Evolutionary conservation across 2,113 vertebrate genomes (phyloP).

Genomic region (Corythornis vintsioides): DNA sequence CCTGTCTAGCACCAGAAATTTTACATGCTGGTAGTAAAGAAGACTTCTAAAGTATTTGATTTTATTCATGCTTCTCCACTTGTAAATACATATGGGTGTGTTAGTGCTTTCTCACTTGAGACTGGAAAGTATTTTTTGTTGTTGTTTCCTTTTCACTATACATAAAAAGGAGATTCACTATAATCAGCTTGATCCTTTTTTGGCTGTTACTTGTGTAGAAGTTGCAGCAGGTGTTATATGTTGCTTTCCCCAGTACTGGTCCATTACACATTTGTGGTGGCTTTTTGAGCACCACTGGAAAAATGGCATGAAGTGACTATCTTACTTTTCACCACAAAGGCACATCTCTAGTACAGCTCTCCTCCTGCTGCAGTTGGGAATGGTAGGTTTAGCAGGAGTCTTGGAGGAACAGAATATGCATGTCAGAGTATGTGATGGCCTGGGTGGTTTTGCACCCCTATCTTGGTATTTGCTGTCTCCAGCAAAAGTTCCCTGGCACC

Average conservation of each 20-base stretch:
- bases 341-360: background rate
- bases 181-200: background rate
- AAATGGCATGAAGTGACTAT: background rate
- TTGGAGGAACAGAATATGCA: background rate
- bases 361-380: background rate
- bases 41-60: constrained; percentile 13
- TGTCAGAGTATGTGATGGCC: background rate
- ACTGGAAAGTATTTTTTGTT: constrained; percentile 3
- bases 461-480: background rate
- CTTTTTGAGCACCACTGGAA: background rate
- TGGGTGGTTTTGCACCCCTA: background rate
- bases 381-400: background rate
- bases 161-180: background rate
- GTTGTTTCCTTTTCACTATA: background rate
- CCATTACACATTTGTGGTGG: background rate
- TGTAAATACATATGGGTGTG: background rate
- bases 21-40: constrained; percentile 1
- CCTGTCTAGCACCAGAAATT: background rate
- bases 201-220: background rate
- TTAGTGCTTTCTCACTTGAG: constrained; percentile 9
- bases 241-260: background rate
- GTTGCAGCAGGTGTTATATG: background rate
- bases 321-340: background rate
- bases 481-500: background rate
- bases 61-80: constrained; percentile 1